Percentiles rank a stretch among this genome's conserved stretches.
Evolutionary conservation across 2,113 vertebrate genomes (phyloP).

Genomic region (Labeo catla): DNA sequence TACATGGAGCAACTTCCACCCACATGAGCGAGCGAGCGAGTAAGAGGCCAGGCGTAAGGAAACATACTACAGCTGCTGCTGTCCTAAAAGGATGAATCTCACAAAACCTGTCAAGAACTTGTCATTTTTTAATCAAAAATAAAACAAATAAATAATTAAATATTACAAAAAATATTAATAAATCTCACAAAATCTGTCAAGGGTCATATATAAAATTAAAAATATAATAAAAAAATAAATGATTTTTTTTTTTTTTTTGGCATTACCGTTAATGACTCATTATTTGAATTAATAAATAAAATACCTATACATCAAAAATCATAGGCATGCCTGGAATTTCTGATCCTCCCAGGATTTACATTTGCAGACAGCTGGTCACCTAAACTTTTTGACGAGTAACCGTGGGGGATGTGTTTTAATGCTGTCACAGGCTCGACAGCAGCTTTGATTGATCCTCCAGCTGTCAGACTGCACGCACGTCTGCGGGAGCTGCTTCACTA

Average conservation of each 20-base stretch:
- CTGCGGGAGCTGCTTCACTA: not conserved
- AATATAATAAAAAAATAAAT: no score
- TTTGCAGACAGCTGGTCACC: not conserved
- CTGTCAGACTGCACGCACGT: not conserved
- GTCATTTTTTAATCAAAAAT: not conserved
- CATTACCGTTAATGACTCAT: not conserved
- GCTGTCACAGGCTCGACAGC: not conserved
- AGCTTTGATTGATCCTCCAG: conserved; percentile 40
- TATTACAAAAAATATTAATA: no score
- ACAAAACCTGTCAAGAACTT: not conserved
- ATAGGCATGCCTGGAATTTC: not conserved
- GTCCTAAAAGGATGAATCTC: not conserved
- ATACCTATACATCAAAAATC: not conserved
- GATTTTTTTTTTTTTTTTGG: no score
- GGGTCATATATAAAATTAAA: no score
- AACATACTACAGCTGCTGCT: not conserved
- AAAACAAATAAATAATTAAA: no score
- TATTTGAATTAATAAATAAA: not conserved
- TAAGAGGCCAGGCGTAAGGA: conserved; percentile 5
- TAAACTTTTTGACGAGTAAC: conserved; percentile 55
- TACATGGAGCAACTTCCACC: conserved; percentile 28
- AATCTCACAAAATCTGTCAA: no score
- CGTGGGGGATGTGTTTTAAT: conserved; percentile 33
- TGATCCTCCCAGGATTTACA: not conserved
- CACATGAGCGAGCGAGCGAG: conserved; percentile 17